A percentile compares a stretch with the other conserved stretches of the same genome.
Conservation (phyloP, 2,113 vertebrate species). For the Podarcis raffonei region DNA sequence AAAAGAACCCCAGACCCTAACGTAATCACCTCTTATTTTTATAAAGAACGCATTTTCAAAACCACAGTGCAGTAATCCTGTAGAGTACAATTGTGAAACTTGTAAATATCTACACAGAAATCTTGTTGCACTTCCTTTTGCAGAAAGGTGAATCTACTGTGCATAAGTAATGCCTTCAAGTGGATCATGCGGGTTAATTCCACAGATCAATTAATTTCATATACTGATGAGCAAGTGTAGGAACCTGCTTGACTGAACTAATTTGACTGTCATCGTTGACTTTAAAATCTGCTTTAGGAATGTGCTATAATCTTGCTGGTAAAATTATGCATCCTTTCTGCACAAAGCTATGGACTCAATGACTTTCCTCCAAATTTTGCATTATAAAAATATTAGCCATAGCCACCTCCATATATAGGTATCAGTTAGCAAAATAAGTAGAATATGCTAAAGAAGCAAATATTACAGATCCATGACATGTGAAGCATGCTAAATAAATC, state of each 20-base stretch:
- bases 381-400: background rate
- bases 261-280: background rate
- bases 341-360: background rate
- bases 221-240: background rate
- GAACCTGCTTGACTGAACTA: background rate
- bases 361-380: background rate
- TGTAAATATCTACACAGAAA: background rate
- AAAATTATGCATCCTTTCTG: background rate
- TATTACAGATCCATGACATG: background rate
- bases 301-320: background rate
- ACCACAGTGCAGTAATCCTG: background rate
- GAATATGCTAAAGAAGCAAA: background rate
- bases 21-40: background rate
- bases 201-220: background rate
- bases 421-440: background rate
- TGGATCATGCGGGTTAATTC: background rate
- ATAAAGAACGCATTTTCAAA: conserved; percentile 20
- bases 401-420: background rate
- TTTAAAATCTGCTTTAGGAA: background rate
- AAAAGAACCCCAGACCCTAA: background rate
- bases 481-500: background rate
- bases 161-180: background rate
- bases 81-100: background rate
- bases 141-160: background rate
- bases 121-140: background rate